phyloP scores from a whole-genome alignment of 2,888 invertebrate species.

The Syritta pipiens region DNA sequence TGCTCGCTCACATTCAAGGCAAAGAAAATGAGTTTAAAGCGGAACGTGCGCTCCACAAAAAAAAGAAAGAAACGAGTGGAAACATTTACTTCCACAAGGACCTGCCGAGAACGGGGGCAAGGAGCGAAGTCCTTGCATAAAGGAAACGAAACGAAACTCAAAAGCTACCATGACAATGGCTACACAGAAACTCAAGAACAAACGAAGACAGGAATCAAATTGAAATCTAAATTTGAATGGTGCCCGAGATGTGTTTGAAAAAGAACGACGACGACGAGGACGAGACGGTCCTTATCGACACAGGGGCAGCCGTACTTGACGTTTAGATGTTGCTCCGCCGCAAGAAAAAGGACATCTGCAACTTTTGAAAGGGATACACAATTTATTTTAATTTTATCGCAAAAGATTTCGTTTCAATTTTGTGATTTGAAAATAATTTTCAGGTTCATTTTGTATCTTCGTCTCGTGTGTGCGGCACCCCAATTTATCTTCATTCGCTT shows the following conservation, averaged over 20 bases:
- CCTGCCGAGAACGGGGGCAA: constrained; percentile 1
- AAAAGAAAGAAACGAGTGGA: constrained; percentile 3
- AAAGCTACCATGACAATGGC: constrained; percentile 6
- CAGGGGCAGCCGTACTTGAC: not conserved
- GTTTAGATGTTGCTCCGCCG: too few relatives aligned
- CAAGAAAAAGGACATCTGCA: constrained; percentile 19
- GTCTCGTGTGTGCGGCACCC: not conserved
- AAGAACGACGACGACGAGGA: not conserved
- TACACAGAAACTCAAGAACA: not conserved
- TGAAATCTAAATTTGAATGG: constrained; percentile 59
- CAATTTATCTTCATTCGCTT: constrained; percentile 39
- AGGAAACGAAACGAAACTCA: not conserved
- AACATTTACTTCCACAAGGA: constrained; percentile 23
- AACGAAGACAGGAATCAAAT: constrained; percentile 45
- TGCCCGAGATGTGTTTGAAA: not conserved
- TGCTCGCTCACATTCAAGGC: not conserved
- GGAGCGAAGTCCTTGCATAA: not conserved
- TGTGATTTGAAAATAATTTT: constrained; percentile 64
- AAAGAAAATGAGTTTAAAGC: constrained; percentile 34
- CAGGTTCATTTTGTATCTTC: constrained; percentile 35
- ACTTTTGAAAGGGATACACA: constrained; percentile 13
- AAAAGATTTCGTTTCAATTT: constrained; percentile 42
- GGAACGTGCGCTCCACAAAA: not conserved
- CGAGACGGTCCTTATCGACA: not conserved
- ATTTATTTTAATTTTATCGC: constrained; percentile 61